Evolutionary conservation across 2,888 invertebrate genomes (phyloP), one percentile per base, ranked within the genome.

Genomic region (Philaethria dido): DNA sequence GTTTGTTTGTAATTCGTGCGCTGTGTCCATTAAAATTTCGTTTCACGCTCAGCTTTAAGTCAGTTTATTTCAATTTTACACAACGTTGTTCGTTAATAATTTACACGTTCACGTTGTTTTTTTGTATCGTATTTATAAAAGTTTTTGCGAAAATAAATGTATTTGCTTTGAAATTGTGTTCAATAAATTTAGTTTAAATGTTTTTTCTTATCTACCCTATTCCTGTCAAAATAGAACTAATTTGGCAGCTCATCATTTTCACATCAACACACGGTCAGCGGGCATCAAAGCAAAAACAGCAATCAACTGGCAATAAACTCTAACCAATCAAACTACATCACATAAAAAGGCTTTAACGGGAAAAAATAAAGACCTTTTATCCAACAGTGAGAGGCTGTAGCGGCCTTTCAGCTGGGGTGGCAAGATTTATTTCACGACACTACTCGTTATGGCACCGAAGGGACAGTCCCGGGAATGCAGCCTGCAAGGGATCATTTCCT

Each of bases 381-480:
- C 66, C 61, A 29, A 45, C 66, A 36, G 61, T 87, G 88, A 88
- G 88, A 88, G 85, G 84, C 85, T 86, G 86, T 80, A 81, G 79
- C 82, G 77, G 80, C 82, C 78, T 75, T 75, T 74, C 74, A 76
- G 75, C 77, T 78, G 82, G 92, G 91, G 92, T 84, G 87, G 85
- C 73, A 84, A 90, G 92, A 92, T 92, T 92, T 92, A 92, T 92
- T 84, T 88, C 88, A 86, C 81, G 88, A 89, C 88, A 86, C 82
- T 75, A 83, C 85, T 85, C 87, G 89, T 89, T 89, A 90, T 84
- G 83, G 88, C 81, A 84, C 90, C 86, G 78, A 87, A 86, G 90
- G 90, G 90, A 89, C 82, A 77, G 76, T 78, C 68, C 75, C 75
- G 73, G 78, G 85, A 86, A 85, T 89, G 89, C 89, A 89, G 83